phyloP scores from a whole-genome alignment of 2,113 vertebrate genomes.

The Orycteropus afer region DNA sequence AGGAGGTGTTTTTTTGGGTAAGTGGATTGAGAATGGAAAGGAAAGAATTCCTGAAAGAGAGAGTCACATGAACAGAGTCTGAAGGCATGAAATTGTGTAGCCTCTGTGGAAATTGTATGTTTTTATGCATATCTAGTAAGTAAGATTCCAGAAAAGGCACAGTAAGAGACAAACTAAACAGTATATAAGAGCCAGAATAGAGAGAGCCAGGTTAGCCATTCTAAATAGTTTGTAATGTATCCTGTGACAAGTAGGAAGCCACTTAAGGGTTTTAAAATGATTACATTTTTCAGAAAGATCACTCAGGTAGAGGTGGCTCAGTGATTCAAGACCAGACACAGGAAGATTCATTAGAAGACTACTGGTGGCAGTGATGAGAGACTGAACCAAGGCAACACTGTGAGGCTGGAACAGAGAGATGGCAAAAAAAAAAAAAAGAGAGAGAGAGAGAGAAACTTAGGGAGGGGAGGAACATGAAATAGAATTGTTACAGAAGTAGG shows the following conservation, averaged over 20 bases:
- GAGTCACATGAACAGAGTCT: neutral
- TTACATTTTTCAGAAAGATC: neutral
- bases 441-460: neutral
- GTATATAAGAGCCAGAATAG: neutral
- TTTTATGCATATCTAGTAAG: constrained; percentile 18
- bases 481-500: constrained; percentile 1
- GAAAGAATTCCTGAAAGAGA: constrained; percentile 13
- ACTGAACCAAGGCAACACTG: neutral
- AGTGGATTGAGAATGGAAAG: neutral
- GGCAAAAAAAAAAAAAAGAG: neutral
- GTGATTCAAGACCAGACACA: neutral
- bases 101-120: neutral
- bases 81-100: neutral
- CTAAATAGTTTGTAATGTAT: neutral
- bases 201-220: neutral
- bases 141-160: neutral
- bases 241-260: neutral
- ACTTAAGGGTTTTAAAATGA: neutral
- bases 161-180: neutral
- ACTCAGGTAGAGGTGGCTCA: neutral
- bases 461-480: neutral
- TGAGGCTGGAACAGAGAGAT: neutral
- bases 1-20: neutral
- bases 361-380: neutral
- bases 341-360: neutral